Evolutionary conservation across 2,888 invertebrate genomes (phyloP).

Genomic region (Calliphora vomitoria): DNA sequence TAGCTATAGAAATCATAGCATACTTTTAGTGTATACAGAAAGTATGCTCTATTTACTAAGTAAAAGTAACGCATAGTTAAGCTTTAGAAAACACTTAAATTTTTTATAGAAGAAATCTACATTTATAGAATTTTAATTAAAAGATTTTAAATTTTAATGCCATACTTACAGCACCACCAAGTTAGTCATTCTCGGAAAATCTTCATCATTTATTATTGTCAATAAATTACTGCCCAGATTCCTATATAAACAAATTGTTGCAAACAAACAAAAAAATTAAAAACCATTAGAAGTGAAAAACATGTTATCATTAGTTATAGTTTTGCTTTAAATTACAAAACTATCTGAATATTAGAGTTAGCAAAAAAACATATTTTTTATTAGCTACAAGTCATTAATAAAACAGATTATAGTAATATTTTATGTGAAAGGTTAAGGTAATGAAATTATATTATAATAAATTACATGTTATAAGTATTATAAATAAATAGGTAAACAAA

Average conservation of each 20-base stretch:
- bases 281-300: constrained; percentile 12
- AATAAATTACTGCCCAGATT: constrained; percentile 92
- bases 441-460: background rate
- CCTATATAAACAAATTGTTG: constrained; percentile 85
- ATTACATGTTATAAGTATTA: too few relatives aligned
- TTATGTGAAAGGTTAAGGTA: constrained; percentile 41
- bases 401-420: constrained; percentile 38
- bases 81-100: too few relatives aligned
- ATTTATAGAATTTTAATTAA: background rate
- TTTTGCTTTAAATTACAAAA: background rate
- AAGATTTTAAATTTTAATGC: background rate
- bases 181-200: constrained; percentile 89
- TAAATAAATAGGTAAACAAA: too few relatives aligned
- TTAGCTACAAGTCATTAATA: constrained; percentile 43
- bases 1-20: constrained; percentile 3
- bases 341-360: background rate
- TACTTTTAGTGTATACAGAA: background rate
- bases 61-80: too few relatives aligned
- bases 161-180: constrained; percentile 92
- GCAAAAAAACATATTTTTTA: constrained; percentile 10
- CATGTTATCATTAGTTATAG: constrained; percentile 25
- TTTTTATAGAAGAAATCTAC: background rate
- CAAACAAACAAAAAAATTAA: background rate
- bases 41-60: background rate
- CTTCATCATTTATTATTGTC: constrained; percentile 87